Evolutionary conservation across 2,797 vertebrate species (phyloP).

Genomic region (Semotilus atromaculatus): DNA sequence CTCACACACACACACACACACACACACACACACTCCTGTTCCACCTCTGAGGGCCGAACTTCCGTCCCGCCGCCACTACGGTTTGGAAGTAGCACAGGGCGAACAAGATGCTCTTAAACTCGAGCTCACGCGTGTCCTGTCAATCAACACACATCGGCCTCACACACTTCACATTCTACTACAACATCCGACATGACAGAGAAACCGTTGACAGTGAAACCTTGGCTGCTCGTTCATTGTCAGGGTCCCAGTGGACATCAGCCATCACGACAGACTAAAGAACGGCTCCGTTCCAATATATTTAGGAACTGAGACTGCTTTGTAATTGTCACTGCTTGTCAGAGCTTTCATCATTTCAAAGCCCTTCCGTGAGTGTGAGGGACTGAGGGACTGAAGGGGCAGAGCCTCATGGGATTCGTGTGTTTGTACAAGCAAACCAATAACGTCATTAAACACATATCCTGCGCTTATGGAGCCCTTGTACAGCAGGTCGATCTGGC

Average conservation of each 20-base stretch:
- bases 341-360: conserved; percentile 69
- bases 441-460: conserved; percentile 32
- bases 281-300: conserved; percentile 68
- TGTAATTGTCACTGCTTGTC: conserved; percentile 80
- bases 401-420: conserved; percentile 19
- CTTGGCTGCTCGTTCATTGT: conserved; percentile 53
- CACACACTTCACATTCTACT: no score
- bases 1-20: no score
- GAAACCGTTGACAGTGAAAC: no score
- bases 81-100: no score
- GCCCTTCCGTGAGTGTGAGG: conserved; percentile 59
- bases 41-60: no score
- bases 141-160: no score
- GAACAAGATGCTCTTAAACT: no score
- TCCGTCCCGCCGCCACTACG: no score
- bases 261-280: conserved; percentile 62
- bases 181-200: no score
- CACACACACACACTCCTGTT: no score
- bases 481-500: background rate
- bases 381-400: background rate
- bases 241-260: conserved; percentile 48
- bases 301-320: conserved; percentile 65
- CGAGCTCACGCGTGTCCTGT: no score
- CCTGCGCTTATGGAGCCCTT: background rate
- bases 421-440: conserved; percentile 36